Evolutionary conservation across 2,113 vertebrate genomes (phyloP), one percentile per base, ranked within the genome.

Genomic region (Mastomys natalensis): DNA sequence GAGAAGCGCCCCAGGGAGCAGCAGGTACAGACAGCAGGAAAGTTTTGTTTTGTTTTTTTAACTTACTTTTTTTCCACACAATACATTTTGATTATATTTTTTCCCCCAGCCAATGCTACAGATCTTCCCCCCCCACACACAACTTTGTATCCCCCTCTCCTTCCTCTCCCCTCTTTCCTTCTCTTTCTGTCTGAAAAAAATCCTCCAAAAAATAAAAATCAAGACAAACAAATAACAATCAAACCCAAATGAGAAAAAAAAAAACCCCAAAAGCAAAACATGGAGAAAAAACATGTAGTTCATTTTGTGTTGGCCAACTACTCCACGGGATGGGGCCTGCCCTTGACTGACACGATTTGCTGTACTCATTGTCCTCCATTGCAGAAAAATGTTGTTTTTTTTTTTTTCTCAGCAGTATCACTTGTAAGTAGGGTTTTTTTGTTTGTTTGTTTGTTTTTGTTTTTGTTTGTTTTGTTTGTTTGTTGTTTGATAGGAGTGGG

Each of bases 131-230:
- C n/a, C n/a, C n/a, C n/a, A 24, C 55, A 84, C 7, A 3, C n/a
- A 84, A 40, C 13, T 26, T 29, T 60, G 22, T 60, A 22, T 10
- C 9, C 4, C 2, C 19, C 3, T 22, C 34, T n/a, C n/a, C n/a
- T n/a, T n/a, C n/a, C n/a, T n/a, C n/a, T n/a, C 4, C 2, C 19
- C 3, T 22, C 34, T 13, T 34, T 19, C 15, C 3, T 9, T 48
- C 29, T 31, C 26, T 12, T 77, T 29, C 31, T 80, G 8, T 53
- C 29, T 34, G 7, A n/a, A 72, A 55, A 48, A 29, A 78, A 29
- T 2, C 5, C 11, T 8, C 37, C 80, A 40, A 40, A 58, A 81
- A 22, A 45, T n/a, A 81, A 81, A 77, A 58, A 58, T 40, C 80
- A 82, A 26, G 58, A 5, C 53, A 40, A 40, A 21, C 34, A 58